Evolutionary conservation across 30 jellyfish, hydroid and myxozoan genomes (phyloP), one percentile per base, ranked within the genome.

Genomic region (Chrysaora quinquecirrha): DNA sequence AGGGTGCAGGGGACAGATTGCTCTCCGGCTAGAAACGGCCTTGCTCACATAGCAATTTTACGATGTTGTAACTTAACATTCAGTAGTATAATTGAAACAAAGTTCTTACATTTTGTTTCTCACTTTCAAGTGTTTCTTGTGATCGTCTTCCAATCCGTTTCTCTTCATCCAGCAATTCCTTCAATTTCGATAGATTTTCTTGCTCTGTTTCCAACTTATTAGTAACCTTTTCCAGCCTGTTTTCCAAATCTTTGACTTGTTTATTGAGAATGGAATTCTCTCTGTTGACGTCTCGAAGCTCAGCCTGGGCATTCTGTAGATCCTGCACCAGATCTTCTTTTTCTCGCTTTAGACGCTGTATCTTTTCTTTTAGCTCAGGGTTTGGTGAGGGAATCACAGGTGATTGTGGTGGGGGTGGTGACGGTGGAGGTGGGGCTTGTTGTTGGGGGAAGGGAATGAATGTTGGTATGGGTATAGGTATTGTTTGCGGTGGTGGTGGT

Each of bases 291-390:
- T 85, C 96, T 64, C 95, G 56, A 1, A 83, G 80, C 33, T 93
- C 96, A 19, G 64, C 63, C 64, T 86, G 88, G 1, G 69, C 25
- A 14, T 66, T 74, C 46, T 71, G 80, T 23, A 93, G 80, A 20
- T 47, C 71, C 18, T 48, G 61, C 32, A 87, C 46, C 80, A 93
- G 79, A 2, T 86, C 87, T 30, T 64, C 88, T 78, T 91, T 91
- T 1, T 76, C 92, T 1, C 47, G 34, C 48, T 75, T 82, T 62
- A 91, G 61, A 47, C 72, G 64, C 31, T 61, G 67, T 1, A 91
- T 86, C 62, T 80, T 80, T 24, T 85, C 96, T 20, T 76, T 66
- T 46, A 75, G 96, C 16, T 91, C 98, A 23, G 83, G 89, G 24
- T 16, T 46, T 66, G 62, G 67, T 4, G 60, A 61, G 30, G 48